A percentile compares a stretch with the other conserved stretches of the same genome.
phyloP scores from a whole-genome alignment of 2,888 invertebrate species.

The Tigriopus californicus region DNA sequence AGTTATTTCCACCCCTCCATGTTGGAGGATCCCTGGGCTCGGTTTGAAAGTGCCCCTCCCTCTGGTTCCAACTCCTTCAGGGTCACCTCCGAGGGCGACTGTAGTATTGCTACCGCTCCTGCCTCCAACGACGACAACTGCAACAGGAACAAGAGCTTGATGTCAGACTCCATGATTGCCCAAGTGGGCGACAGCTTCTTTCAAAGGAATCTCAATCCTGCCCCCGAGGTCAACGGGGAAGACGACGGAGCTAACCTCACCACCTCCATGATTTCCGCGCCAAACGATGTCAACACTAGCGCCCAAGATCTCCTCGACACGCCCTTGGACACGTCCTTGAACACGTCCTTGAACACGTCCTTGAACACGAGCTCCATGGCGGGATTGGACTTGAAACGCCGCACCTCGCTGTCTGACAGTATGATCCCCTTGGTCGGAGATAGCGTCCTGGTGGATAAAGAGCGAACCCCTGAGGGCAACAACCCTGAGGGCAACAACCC shows the following conservation, averaged over 20 bases:
- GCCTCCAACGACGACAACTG: not conserved
- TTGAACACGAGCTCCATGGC: not conserved
- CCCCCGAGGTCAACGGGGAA: not conserved
- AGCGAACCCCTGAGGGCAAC: too few species aligned
- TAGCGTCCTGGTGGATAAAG: not conserved
- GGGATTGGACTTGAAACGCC: too few species aligned
- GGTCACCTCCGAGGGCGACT: too few species aligned
- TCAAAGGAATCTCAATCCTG: not conserved
- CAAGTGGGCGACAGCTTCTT: not conserved
- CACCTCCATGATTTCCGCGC: too few species aligned
- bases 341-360: not conserved
- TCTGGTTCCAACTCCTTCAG: not conserved
- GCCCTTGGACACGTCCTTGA: not conserved
- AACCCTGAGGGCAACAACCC: not conserved
- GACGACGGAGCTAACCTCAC: too few species aligned
- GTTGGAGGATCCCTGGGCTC: conserved; percentile 5
- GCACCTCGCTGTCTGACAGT: not conserved
- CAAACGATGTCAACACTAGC: too few species aligned
- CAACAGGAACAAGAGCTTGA: not conserved
- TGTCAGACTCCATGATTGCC: not conserved
- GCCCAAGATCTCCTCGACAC: not conserved
- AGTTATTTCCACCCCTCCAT: conserved; percentile 6
- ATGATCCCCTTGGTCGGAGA: conserved; percentile 3
- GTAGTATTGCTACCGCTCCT: too few species aligned
- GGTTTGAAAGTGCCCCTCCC: not conserved